A percentile compares a stretch with the other conserved stretches of the same genome.
Conservation (phyloP, 2,113 vertebrate species). For the Pygoscelis adeliae region DNA sequence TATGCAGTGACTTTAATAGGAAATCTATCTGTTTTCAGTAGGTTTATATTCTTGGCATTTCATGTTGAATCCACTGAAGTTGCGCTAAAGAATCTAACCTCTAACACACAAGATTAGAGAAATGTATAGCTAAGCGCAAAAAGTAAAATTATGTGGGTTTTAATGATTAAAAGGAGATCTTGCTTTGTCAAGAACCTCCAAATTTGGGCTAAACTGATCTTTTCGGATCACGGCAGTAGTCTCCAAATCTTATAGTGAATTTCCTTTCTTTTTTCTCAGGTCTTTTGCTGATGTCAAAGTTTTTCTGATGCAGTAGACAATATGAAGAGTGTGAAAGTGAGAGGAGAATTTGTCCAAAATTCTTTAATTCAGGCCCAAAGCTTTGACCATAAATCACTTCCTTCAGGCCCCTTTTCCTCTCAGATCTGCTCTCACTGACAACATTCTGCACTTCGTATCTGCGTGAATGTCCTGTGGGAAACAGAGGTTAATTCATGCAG, state of each 20-base stretch:
- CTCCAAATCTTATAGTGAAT: neutral
- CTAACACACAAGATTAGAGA: neutral
- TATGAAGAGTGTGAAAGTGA: neutral
- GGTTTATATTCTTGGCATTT: neutral
- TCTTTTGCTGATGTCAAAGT: neutral
- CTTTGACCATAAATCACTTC: neutral
- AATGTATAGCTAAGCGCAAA: neutral
- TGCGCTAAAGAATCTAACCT: neutral
- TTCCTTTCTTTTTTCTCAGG: neutral
- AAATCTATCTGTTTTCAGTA: neutral
- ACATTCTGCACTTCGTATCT: neutral
- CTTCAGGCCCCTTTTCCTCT: neutral
- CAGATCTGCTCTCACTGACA: neutral
- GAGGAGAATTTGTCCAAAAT: neutral
- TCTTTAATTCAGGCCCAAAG: neutral
- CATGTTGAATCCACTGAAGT: neutral
- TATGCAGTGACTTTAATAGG: neutral
- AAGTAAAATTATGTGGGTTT: neutral
- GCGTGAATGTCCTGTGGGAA: neutral
- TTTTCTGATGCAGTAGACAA: neutral
- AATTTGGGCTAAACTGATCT: neutral
- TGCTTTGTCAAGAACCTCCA: neutral
- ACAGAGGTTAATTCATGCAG: neutral
- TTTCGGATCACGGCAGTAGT: neutral
- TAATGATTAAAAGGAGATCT: neutral